Conservation (phyloP, 2,797 vertebrate genomes). For the Avahi laniger region DNA sequence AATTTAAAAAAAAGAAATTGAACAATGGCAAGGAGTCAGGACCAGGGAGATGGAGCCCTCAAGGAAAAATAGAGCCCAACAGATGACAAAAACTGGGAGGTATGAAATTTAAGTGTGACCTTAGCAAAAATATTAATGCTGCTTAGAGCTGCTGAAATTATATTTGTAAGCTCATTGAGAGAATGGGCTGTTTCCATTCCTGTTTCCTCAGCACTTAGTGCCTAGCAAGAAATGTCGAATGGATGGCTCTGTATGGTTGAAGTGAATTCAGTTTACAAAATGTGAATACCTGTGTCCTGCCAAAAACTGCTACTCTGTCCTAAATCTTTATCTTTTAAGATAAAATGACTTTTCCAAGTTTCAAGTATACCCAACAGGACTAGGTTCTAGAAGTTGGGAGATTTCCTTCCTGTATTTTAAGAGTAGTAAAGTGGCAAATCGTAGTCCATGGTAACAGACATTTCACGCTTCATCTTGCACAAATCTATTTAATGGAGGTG, state of each 20-base stretch:
- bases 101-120: neutral
- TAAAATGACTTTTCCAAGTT: neutral
- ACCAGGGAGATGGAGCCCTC: neutral
- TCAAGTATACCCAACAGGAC: neutral
- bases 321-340: neutral
- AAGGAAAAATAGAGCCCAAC: neutral
- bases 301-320: neutral
- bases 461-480: slow-evolving; percentile 9
- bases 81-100: neutral
- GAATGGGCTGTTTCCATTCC: neutral
- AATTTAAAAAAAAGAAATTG: no score
- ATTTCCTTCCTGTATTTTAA: neutral
- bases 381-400: slow-evolving; percentile 6
- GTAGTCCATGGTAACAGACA: neutral
- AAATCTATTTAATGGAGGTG: slow-evolving; percentile 64
- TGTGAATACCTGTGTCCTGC: neutral
- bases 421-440: neutral
- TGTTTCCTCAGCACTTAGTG: neutral
- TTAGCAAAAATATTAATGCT: neutral
- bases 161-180: neutral
- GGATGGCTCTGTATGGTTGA: neutral
- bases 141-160: neutral
- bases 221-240: neutral
- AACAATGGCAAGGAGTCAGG: neutral
- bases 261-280: neutral